Base-by-base conservation (phyloP, 2,113 vertebrate species). In the Formicarius rufipectus region DNA sequence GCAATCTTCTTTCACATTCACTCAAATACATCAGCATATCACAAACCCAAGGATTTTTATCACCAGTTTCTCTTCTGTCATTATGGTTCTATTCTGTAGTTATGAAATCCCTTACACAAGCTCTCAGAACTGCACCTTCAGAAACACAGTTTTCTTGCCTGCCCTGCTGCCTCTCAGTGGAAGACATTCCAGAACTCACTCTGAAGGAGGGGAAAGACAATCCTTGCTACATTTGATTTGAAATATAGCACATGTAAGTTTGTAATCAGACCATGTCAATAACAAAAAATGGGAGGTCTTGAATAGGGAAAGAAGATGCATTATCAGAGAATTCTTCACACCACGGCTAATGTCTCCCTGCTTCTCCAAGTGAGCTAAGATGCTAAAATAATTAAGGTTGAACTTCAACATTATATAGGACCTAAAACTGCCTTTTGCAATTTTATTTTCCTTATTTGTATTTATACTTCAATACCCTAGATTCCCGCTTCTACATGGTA, bases 41-140 rank as follows among this genome's bases (percentile, higher is more conserved):
- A 87, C 76, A 88, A 74, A 67, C 30, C 20, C 44, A 59, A 56
- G 63, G 86, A 78, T 89, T 89, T 80, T 95, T 93, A 95, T 78
- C 94, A 72, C 64, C 63, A 86, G 52, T 28, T 33, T 75, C 84
- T 89, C 93, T 94, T 81, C 12, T 83, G 47, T 59, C 35, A 59
- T 90, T 66, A 63, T 66, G 35, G 71, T 47, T 90, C 45, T 52
- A 25, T 88, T 86, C 71, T 19, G 68, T 52, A 77, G 42, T 89
- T 78, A 78, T 0, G 64, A 81, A 95, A 92, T 86, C 64, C n/a
- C 67, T 81, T 94, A 84, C 88, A 80, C 39, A 88, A 74, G 35
- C 27, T 89, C 64, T 80, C 2, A 1, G 64, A 80, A 49, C 68
- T 78, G 35, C 59, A 87, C 47, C 88, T 81, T 77, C 45, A 77